Evolutionary conservation across 2,113 vertebrate genomes (phyloP), one percentile per base, ranked within the genome.

Genomic region (Scophthalmus maximus): DNA sequence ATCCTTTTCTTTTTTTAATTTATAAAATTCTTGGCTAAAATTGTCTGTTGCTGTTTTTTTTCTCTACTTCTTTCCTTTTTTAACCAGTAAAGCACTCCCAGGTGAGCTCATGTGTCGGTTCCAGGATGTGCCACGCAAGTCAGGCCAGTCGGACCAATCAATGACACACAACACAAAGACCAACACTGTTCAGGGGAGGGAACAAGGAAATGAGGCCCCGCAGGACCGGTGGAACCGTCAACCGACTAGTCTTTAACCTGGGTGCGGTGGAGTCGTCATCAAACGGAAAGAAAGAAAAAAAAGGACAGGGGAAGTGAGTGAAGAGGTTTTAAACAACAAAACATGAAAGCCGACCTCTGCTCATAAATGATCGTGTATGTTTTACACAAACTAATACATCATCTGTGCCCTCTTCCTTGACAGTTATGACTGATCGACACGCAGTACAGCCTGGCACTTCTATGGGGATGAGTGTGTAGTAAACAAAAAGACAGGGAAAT

Each of bases 221-320:
- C 83, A 84, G 44, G 84, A 92, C 92, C 91, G 90, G 92, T 93
- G 90, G 89, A 93, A 92, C 93, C 85, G 76, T 89, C 90, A 93
- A 92, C 88, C 15, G 67, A 89, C 91, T 91, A 90, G 91, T 94
- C 88, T 93, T 91, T 92, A 88, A 91, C 88, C 66, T 91, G 90
- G 92, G 88, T 82, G 83, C 86, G 90, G 92, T 84, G 59, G 46
- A 61, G 66, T 58, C 73, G 67, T 66, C 73, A 79, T 87, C 82
- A 73, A 83, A 50, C 32, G 9, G 32, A 34, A 34, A 34, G 9
- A 34, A 20, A 20, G 8, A 44, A 14, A 78, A 42, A 58, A 32
- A 67, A 36, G 29, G 40, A 79, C 47, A 83, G 44, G 66, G n/a
- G 82, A 86, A 78, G 26, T 22, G 18, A 82, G 71, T 71, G 40